Base-by-base conservation (phyloP, 2,888 invertebrate species). In the Anthophora plumipes region DNA sequence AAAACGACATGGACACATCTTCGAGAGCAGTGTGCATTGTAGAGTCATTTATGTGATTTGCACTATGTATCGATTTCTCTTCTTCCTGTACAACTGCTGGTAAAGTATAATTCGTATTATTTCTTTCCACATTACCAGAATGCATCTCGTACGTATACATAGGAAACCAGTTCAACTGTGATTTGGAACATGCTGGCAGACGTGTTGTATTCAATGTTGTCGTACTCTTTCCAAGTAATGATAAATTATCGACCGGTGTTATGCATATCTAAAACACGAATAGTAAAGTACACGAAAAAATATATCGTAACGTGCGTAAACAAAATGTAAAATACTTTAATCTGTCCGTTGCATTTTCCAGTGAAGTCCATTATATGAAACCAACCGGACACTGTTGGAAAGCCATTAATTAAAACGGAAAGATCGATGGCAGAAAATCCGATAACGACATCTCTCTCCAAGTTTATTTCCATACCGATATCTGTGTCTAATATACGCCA, bases 311-410 rank as follows among this genome's bases (percentile, higher is more conserved):
- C 22, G 43, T 7, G 54, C 50, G 11, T 20, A 64, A 48, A 68
- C 20, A 12, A 69, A 70, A 55, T 20, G 4, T 31, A 25, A 57
- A 4, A 8, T 88, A 95, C 94, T 91, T 95, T 95, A 59, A 96
- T 94, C 89, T 96, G 95, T 1, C 96, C 96, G 79, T 95, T 95
- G 61, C 95, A 94, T 85, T 90, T 90, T 71, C 93, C 92, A 59
- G 90, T 94, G 83, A 95, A 95, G 87, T 96, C 95, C n/a, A 95
- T 94, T 61, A 96, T 95, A 89, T 95, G 95, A 88, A 95, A 95
- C 95, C 95, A 95, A n/a, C 95, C 95, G 63, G 94, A 94, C 64
- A 96, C 94, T 46, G 93, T 93, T 12, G 94, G 94, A 83, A 95
- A 93, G 6, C 94, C 94, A 50, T 94, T 93, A 25, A 94, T 86